Evolutionary conservation across 2,797 vertebrate genomes (phyloP), one percentile per base, ranked within the genome.

Genomic region (Enteromius mattozi): DNA sequence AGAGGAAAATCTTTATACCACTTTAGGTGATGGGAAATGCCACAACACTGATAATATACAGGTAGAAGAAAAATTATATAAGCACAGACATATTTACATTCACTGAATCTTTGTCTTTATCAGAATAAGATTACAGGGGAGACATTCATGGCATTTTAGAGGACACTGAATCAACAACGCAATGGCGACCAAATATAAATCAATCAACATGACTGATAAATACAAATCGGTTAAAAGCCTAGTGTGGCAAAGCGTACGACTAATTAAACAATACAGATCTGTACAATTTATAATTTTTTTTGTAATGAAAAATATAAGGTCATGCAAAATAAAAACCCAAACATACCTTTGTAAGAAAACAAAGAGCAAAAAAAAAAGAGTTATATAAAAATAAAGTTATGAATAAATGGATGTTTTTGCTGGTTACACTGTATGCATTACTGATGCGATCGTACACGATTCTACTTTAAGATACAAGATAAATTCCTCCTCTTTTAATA

Each of bases 81-180:
- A 89, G 87, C 88, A 93, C 90, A 91, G 81, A 90, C 85, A 85
- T 86, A 93, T 93, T 92, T 93, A 93, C 92, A 93, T 88, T 89
- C 85, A 91, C 87, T 90, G 86, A 89, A 90, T 87, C 84, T 70
- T 83, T 89, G 78, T 78, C 82, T 82, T 82, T 45, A 81, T 90
- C 76, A 88, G 80, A 85, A 89, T 89, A 86, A 86, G 72, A 86
- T 84, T 82, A 88, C 86, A 80, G 51, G 76, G 21, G 85, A 74
- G 80, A 87, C 84, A 85, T 85, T 87, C 75, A 86, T 89, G 85
- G 87, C 80, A 85, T 86, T 87, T 81, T 74, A 84, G 80, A 75
- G 66, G 65, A 72, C 81, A 87, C 71, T 66, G 77, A 88, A 81
- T 65, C 37, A 86, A 78, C 14, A 40, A 85, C 51, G 81, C 77